Evolutionary conservation across 2,888 invertebrate species (phyloP).

Genomic region (Amphipyra berbera): DNA sequence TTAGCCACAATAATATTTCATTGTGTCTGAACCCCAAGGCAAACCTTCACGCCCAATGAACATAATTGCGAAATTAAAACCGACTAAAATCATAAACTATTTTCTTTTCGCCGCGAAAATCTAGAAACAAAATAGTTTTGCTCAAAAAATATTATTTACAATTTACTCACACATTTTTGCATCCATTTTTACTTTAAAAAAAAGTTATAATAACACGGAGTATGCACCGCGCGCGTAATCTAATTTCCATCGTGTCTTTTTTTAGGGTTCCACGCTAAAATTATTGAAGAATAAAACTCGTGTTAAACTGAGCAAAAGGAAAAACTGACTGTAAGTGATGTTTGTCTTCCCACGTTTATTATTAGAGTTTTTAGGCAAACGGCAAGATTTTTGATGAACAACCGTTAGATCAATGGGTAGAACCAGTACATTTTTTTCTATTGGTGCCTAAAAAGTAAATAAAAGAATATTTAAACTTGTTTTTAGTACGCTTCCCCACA

Average conservation of each 20-base stretch:
- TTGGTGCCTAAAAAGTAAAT: too few species aligned
- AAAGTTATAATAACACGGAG: conserved; percentile 59
- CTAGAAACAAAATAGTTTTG: conserved; percentile 11
- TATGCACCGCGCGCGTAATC: conserved; percentile 66
- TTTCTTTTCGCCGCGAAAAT: conserved; percentile 14
- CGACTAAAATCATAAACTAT: conserved; percentile 16
- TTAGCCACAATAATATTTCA: too few species aligned
- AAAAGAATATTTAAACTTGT: too few species aligned
- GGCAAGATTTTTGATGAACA: neutral
- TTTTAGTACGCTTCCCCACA: too few species aligned
- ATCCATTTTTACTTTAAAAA: conserved; percentile 21
- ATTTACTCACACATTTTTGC: conserved; percentile 47
- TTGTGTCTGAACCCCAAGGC: too few species aligned
- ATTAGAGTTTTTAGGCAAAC: too few species aligned
- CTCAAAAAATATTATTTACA: conserved; percentile 46
- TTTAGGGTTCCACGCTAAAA: conserved; percentile 54
- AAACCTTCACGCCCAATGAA: too few species aligned
- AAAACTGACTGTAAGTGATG: conserved; percentile 28
- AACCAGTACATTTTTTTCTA: neutral
- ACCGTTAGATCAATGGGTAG: neutral
- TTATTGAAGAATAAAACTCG: conserved; percentile 20
- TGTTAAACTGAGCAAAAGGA: conserved; percentile 18
- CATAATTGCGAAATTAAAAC: neutral
- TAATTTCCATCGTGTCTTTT: conserved; percentile 63
- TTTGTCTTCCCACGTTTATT: conserved; percentile 40